Percentiles rank a stretch among this genome's conserved stretches.
phyloP scores from a whole-genome alignment of 2,797 vertebrate species.

The Aulostomus chinensis region DNA sequence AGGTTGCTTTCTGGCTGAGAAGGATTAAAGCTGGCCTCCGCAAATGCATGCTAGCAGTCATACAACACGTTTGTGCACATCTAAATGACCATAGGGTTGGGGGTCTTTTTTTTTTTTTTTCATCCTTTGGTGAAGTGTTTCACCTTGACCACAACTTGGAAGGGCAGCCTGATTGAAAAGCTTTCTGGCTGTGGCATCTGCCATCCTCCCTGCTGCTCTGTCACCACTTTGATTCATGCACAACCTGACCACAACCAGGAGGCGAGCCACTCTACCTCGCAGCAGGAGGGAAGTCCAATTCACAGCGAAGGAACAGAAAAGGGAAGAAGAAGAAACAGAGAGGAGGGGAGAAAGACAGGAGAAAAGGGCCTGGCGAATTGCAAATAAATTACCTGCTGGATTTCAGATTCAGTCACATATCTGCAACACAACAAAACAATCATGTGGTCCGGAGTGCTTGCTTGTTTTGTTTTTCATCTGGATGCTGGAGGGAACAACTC shows the following conservation, averaged over 20 bases:
- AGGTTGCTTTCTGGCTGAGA: conserved; percentile 58
- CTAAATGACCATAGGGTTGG: conserved; percentile 39
- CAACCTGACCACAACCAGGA: conserved; percentile 70
- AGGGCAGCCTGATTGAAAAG: conserved; percentile 87
- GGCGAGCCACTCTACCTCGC: conserved; percentile 67
- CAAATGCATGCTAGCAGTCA: conserved; percentile 32
- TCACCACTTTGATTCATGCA: conserved; percentile 84
- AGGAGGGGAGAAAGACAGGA: conserved; percentile 7
- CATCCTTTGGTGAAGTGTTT: conserved; percentile 69
- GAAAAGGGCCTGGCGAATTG: conserved; percentile 21
- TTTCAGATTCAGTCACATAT: conserved; percentile 35
- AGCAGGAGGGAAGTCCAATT: conserved; percentile 65
- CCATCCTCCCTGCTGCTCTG: conserved; percentile 82
- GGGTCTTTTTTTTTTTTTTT: conserved; percentile 41
- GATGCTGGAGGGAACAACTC: conserved; percentile 34
- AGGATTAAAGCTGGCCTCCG: conserved; percentile 61
- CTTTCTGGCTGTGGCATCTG: conserved; percentile 84
- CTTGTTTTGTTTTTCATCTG: conserved; percentile 51
- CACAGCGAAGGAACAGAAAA: conserved; percentile 56
- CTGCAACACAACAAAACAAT: conserved; percentile 31
- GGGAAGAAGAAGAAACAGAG: conserved; percentile 17
- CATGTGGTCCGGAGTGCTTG: conserved; percentile 27
- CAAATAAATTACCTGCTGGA: conserved; percentile 56
- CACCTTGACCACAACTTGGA: conserved; percentile 82
- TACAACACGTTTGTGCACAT: conserved; percentile 18